Conservation (phyloP, 2,888 invertebrate genomes). For the Andricus curvator region DNA sequence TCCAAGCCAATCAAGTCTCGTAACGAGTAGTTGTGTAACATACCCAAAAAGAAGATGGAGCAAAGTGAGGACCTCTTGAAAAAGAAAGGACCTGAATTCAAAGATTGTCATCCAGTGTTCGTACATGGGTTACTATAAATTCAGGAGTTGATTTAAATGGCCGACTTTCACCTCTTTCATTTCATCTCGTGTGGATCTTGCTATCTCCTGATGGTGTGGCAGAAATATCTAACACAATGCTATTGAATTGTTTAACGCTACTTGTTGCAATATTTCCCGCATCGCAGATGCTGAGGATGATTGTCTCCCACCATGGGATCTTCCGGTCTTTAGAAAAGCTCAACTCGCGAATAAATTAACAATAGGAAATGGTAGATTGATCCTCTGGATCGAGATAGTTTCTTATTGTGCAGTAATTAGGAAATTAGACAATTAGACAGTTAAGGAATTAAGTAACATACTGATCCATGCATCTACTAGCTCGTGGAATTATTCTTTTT, state of each 20-base stretch:
- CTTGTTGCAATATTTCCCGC: slow-evolving; percentile 47
- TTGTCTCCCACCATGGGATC: neutral
- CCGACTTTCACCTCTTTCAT: slow-evolving; percentile 56
- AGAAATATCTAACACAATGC: slow-evolving; percentile 51
- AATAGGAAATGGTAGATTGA: neutral
- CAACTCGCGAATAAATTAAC: neutral
- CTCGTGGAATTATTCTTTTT: too few relatives aligned
- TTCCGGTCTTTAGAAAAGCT: slow-evolving; percentile 23
- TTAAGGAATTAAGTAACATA: too few relatives aligned
- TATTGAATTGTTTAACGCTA: slow-evolving; percentile 53
- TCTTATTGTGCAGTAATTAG: neutral
- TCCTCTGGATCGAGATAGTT: neutral
- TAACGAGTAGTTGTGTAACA: neutral
- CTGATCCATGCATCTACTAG: too few relatives aligned
- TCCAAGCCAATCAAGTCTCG: neutral
- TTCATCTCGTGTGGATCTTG: slow-evolving; percentile 45
- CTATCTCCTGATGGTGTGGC: neutral
- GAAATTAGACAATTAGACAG: neutral
- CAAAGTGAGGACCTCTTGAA: slow-evolving; percentile 49
- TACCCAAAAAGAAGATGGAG: slow-evolving; percentile 35
- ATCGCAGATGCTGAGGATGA: neutral
- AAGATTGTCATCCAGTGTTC: slow-evolving; percentile 52
- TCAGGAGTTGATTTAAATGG: slow-evolving; percentile 11
- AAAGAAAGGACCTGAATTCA: slow-evolving; percentile 51
- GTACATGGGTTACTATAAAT: slow-evolving; percentile 44